Percentiles rank a stretch among this genome's conserved stretches.
phyloP scores from a whole-genome alignment of 2,888 invertebrate species.

The Pristionchus japonicus region DNA sequence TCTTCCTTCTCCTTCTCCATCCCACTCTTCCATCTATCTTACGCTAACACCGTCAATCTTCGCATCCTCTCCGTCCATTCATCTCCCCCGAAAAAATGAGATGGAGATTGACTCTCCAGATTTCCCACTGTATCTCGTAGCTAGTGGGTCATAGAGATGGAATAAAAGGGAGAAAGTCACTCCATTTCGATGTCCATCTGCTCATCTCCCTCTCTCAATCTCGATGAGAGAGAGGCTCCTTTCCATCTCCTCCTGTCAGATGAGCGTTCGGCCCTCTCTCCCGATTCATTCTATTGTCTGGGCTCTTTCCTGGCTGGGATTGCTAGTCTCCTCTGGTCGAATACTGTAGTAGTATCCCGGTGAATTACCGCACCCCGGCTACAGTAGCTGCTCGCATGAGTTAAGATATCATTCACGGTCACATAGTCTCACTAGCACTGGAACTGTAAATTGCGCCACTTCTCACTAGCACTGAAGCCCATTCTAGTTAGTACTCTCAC shows the following conservation, averaged over 20 bases:
- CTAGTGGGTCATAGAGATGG: not conserved
- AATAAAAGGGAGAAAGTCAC: not conserved
- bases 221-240: no score
- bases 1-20: not conserved
- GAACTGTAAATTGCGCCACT: no score
- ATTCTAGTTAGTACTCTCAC: no score
- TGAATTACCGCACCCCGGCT: no score
- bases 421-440: no score
- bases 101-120: not conserved
- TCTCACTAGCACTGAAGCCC: no score
- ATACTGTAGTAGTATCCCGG: no score
- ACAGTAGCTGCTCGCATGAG: no score
- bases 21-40: not conserved
- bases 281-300: no score
- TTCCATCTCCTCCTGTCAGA: not conserved
- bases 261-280: not conserved
- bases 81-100: not conserved
- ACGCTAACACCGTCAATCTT: not conserved
- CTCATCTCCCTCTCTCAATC: not conserved
- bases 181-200: not conserved
- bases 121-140: not conserved
- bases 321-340: no score
- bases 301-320: no score
- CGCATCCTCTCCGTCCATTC: not conserved
- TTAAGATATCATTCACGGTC: no score